These are phyloP conservation scores for Drosophila parvula DNA, from an alignment of 1,140 invertebrate genomes.

Conservation along the genomic window DNA sequence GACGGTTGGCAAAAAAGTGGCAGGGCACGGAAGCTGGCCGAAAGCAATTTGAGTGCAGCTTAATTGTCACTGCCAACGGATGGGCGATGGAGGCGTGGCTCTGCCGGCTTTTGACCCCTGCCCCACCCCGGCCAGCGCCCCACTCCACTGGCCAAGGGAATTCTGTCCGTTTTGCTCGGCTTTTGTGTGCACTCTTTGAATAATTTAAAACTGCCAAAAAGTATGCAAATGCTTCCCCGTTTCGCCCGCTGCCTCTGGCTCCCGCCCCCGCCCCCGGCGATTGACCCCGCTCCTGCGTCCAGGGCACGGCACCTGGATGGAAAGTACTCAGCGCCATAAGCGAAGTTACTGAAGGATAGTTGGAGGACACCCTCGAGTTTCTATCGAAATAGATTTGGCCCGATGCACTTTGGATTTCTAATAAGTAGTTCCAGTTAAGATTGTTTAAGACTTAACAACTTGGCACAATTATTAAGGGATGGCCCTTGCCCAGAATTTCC, in stretches of 20 bases:
- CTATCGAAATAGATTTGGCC: background rate
- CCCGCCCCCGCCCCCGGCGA: constrained; percentile 3
- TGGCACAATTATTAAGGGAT: background rate
- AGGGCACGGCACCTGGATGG: constrained; percentile 11
- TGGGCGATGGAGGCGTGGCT: background rate
- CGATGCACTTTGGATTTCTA: background rate
- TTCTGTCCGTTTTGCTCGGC: constrained; percentile 41
- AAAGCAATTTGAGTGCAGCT: constrained; percentile 79
- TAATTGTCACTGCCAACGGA: constrained; percentile 65
- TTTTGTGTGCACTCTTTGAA: constrained; percentile 71
- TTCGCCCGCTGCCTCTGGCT: constrained; percentile 6
- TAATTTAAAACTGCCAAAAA: constrained; percentile 78
- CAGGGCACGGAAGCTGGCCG: constrained; percentile 15
- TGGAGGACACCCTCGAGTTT: background rate
- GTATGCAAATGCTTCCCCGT: constrained; percentile 68
- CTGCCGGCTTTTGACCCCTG: constrained; percentile 12
- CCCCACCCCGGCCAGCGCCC: background rate
- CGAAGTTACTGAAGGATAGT: background rate
- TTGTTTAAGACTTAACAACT: background rate
- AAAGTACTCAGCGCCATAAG: constrained; percentile 9
- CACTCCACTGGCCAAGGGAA: constrained; percentile 14
- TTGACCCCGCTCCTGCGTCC: background rate
- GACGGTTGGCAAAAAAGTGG: constrained; percentile 8
- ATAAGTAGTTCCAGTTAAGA: too few relatives aligned
- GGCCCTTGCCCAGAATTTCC: too few relatives aligned